Percentiles rank a stretch among this genome's conserved stretches.
Evolutionary conservation across 1,140 invertebrate genomes (phyloP).

Genomic region (Drosophila arawakana): DNA sequence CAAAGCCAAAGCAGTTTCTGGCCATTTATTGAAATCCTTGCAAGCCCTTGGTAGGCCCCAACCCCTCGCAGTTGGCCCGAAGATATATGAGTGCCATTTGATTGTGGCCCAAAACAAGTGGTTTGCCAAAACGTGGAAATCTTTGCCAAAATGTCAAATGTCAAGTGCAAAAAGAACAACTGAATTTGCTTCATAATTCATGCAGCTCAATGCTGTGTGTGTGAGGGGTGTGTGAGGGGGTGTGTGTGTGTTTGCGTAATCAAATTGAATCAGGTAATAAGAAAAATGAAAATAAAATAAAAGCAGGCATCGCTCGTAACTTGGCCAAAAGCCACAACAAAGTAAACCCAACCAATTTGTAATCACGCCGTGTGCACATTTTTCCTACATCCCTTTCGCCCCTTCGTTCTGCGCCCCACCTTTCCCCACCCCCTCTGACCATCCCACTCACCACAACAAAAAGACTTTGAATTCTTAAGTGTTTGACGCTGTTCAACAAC

Average conservation of each 20-base stretch:
- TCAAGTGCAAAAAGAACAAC: conserved; percentile 36
- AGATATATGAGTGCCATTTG: conserved; percentile 54
- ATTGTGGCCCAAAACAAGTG: conserved; percentile 11
- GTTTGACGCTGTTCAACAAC: conserved; percentile 26
- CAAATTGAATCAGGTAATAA: conserved; percentile 51
- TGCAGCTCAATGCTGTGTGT: conserved; percentile 5
- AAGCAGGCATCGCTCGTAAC: not conserved
- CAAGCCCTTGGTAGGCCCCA: not conserved
- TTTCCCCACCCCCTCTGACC: not conserved
- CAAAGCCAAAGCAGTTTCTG: conserved; percentile 35
- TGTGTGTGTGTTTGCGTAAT: conserved; percentile 24
- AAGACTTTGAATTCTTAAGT: conserved; percentile 34
- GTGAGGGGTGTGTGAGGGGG: not conserved
- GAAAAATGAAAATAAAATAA: conserved; percentile 18
- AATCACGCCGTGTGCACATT: conserved; percentile 41
- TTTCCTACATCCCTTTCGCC: conserved; percentile 10
- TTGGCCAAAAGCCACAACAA: conserved; percentile 64
- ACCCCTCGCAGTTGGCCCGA: not conserved
- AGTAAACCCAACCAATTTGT: conserved; percentile 52
- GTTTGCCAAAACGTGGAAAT: conserved; percentile 13
- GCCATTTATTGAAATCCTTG: conserved; percentile 26
- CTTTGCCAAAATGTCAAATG: conserved; percentile 34
- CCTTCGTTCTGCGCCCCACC: not conserved
- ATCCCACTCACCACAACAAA: conserved; percentile 62
- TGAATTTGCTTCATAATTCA: conserved; percentile 40